A percentile compares a stretch with the other conserved stretches of the same genome.
Evolutionary conservation across 2,888 invertebrate genomes (phyloP).

Genomic region (Tetropium fuscum): DNA sequence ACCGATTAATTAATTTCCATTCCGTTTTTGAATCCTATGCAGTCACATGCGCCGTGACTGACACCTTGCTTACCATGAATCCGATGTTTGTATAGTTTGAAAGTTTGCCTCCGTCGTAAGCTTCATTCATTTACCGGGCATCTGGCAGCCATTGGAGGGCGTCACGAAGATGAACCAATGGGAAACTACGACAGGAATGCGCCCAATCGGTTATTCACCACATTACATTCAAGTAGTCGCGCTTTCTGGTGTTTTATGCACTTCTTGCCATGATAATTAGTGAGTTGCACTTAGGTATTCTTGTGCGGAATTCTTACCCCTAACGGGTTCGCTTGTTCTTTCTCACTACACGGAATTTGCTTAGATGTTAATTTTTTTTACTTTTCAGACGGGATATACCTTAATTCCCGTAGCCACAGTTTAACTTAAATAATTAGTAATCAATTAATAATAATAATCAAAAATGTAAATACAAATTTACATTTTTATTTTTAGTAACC

Average conservation of each 20-base stretch:
- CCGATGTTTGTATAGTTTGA: constrained; percentile 12
- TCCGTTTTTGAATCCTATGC: constrained; percentile 2
- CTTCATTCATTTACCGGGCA: constrained; percentile 39
- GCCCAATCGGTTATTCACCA: constrained; percentile 26
- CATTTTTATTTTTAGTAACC: too few species aligned
- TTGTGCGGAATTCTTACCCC: constrained; percentile 11
- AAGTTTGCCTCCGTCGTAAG: constrained; percentile 23
- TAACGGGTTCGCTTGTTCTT: constrained; percentile 8
- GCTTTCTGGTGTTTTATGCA: constrained; percentile 44
- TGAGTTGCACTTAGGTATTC: constrained; percentile 41
- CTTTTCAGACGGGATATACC: too few species aligned
- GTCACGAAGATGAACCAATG: constrained; percentile 48
- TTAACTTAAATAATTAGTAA: too few species aligned
- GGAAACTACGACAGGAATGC: constrained; percentile 19
- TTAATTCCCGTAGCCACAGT: too few species aligned
- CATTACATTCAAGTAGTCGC: constrained; percentile 38
- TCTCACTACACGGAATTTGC: too few species aligned
- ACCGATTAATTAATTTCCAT: constrained; percentile 5
- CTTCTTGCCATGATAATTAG: constrained; percentile 43
- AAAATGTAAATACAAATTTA: too few species aligned
- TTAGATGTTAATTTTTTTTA: neutral
- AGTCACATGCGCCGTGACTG: constrained; percentile 2
- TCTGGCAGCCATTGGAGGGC: constrained; percentile 55
- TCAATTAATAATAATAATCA: too few species aligned
- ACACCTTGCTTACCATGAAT: constrained; percentile 16